These are phyloP conservation scores for Amblyjoppa proteus DNA, from an alignment of 2,888 invertebrate species.

Conservation along the genomic window DNA sequence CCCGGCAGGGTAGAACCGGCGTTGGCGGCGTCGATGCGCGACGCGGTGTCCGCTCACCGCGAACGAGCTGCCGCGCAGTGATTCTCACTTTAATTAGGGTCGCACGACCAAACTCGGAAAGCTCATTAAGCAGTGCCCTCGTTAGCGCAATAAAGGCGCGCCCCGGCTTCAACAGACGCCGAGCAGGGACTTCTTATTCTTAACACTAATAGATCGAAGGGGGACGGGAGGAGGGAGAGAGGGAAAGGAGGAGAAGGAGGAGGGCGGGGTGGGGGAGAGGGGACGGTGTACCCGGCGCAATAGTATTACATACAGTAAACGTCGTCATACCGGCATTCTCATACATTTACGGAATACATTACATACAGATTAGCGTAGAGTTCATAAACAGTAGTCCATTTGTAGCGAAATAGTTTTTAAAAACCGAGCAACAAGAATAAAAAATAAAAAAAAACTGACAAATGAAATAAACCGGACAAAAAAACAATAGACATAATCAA, in stretches of 20 bases:
- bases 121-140: conserved; percentile 62
- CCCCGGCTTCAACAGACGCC: conserved; percentile 41
- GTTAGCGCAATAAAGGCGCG: conserved; percentile 54
- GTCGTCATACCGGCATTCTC: conserved; percentile 71
- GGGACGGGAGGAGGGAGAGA: neutral
- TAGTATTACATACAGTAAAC: conserved; percentile 62
- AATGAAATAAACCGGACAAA: conserved; percentile 44
- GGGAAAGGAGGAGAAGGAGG: neutral
- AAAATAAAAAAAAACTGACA: conserved; percentile 44
- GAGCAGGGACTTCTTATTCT: conserved; percentile 26
- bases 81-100: conserved; percentile 60
- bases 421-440: conserved; percentile 65
- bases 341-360: conserved; percentile 77
- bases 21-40: conserved; percentile 37
- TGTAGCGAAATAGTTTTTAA: conserved; percentile 83
- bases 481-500: conserved; percentile 63
- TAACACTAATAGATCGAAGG: conserved; percentile 31
- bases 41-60: conserved; percentile 8
- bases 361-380: conserved; percentile 83
- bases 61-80: conserved; percentile 27
- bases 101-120: conserved; percentile 57
- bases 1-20: conserved; percentile 20
- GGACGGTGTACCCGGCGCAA: conserved; percentile 53
- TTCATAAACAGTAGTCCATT: conserved; percentile 83
- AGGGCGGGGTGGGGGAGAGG: neutral